phyloP scores from a whole-genome alignment of 2,797 vertebrate species.

The Enteromius trimaculatus region DNA sequence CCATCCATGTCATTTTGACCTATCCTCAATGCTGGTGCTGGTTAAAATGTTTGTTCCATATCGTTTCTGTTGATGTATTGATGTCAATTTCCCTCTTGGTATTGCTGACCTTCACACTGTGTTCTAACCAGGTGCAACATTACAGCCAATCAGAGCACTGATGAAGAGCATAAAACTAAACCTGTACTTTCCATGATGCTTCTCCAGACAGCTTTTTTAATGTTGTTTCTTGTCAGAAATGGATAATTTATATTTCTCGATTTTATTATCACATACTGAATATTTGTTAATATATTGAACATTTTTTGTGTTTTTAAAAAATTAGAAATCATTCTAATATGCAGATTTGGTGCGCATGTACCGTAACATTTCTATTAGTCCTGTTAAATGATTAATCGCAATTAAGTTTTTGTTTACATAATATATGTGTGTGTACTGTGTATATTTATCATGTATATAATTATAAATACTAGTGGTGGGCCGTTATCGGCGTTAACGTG shows the following conservation, averaged over 20 bases:
- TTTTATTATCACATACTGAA: neutral
- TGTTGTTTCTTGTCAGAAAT: neutral
- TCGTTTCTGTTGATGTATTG: neutral
- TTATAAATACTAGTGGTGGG: too few relatives aligned
- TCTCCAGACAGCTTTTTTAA: neutral
- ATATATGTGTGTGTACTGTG: neutral
- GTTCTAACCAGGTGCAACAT: conserved; percentile 8
- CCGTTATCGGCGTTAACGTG: too few relatives aligned
- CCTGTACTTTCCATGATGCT: neutral
- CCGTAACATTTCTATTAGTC: neutral
- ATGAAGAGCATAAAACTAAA: neutral
- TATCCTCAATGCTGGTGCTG: neutral
- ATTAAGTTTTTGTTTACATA: neutral
- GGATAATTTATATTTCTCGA: neutral
- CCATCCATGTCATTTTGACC: neutral
- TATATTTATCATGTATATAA: too few relatives aligned
- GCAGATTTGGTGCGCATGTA: neutral
- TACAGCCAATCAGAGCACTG: conserved; percentile 11
- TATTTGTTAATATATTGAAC: neutral
- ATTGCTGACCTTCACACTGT: neutral
- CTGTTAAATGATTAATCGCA: neutral
- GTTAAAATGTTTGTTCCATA: conserved; percentile 3
- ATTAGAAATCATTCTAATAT: neutral
- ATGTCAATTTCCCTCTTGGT: neutral
- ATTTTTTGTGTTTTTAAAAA: neutral